Evolutionary conservation across 2,797 vertebrate genomes (phyloP).

Genomic region (Sphenopsis melanotis): DNA sequence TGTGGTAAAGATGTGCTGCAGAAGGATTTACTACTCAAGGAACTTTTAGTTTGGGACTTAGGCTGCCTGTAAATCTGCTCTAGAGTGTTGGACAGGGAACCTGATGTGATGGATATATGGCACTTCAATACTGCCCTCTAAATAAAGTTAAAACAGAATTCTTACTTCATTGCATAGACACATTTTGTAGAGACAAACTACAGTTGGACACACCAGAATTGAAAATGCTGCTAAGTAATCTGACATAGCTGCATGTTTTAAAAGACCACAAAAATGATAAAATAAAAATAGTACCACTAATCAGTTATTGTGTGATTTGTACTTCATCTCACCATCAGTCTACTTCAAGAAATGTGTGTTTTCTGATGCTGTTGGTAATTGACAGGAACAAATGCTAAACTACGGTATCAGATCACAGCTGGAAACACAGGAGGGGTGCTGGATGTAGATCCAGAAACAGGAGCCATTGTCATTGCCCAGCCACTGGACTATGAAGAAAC

Average conservation of each 20-base stretch:
- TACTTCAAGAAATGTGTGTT: neutral
- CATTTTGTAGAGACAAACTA: neutral
- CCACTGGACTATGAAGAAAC: slow-evolving; percentile 87
- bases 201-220: neutral
- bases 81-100: neutral
- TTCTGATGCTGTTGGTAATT: neutral
- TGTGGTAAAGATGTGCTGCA: neutral
- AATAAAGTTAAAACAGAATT: neutral
- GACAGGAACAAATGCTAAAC: slow-evolving; percentile 86
- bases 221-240: neutral
- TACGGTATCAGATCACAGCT: slow-evolving; percentile 89
- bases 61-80: neutral
- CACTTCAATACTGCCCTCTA: neutral
- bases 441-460: slow-evolving; percentile 86
- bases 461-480: slow-evolving; percentile 85
- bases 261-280: neutral
- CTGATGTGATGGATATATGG: neutral
- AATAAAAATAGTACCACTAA: neutral
- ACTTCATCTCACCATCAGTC: neutral
- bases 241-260: neutral
- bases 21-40: neutral
- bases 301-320: neutral
- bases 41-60: neutral
- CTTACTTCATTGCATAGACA: neutral
- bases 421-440: slow-evolving; percentile 86